Conservation (phyloP, 2,113 vertebrate genomes). For the Chroicocephalus ridibundus region DNA sequence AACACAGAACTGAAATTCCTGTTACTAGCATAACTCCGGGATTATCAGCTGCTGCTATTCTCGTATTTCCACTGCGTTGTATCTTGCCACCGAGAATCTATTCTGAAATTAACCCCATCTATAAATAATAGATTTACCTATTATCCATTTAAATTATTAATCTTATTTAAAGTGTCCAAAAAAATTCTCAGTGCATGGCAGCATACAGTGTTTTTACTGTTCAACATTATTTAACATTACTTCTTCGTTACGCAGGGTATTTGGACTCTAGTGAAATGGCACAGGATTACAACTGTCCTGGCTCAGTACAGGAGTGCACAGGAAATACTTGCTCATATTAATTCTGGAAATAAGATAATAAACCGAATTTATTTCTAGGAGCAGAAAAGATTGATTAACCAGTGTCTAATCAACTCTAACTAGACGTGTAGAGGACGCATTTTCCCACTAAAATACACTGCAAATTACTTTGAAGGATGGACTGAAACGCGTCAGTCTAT, state of each 20-base stretch:
- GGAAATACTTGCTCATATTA: neutral
- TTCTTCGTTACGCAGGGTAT: neutral
- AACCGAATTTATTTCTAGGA: neutral
- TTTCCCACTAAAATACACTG: neutral
- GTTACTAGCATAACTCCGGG: neutral
- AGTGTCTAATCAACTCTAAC: neutral
- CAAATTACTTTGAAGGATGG: neutral
- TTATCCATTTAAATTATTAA: neutral
- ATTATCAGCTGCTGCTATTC: neutral
- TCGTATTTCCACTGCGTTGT: neutral
- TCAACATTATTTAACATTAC: neutral
- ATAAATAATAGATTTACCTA: neutral
- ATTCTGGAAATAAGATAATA: neutral
- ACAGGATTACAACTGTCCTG: neutral
- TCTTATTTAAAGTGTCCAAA: neutral
- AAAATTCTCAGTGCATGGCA: neutral
- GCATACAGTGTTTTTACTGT: neutral
- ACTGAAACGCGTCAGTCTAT: neutral
- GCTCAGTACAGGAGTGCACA: neutral
- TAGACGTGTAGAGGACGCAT: neutral
- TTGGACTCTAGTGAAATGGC: neutral
- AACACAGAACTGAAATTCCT: neutral
- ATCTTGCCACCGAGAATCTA: neutral
- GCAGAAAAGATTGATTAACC: neutral
- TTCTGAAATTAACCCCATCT: neutral